Conservation (phyloP, 64 coral and sea anemone species). For the Dendrophyllia cribrosa region DNA sequence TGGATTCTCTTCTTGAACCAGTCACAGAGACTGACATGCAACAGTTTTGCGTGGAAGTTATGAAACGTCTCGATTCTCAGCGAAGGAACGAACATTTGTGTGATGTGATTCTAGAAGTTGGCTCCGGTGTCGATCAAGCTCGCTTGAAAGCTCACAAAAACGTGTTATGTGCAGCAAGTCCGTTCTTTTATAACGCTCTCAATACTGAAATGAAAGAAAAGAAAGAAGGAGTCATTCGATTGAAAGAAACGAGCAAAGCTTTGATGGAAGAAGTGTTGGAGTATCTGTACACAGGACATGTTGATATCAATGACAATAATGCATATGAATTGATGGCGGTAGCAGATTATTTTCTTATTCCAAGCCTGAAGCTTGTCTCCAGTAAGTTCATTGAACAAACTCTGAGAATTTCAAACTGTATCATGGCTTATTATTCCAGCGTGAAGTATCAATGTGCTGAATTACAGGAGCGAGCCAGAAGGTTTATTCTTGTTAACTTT, state of each 20-base stretch:
- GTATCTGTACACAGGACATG: conserved; percentile 46
- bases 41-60: too few relatives aligned
- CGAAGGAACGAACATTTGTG: too few relatives aligned
- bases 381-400: conserved; percentile 5
- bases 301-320: conserved; percentile 4
- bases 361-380: neutral
- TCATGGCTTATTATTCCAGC: neutral
- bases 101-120: too few relatives aligned
- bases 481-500: conserved; percentile 16
- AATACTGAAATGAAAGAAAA: neutral
- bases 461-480: neutral
- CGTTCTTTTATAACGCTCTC: too few relatives aligned
- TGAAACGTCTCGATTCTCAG: too few relatives aligned
- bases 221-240: too few relatives aligned
- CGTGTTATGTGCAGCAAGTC: too few relatives aligned
- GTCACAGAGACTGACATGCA: neutral
- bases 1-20: neutral
- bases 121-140: too few relatives aligned
- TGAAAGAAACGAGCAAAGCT: too few relatives aligned
- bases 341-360: conserved; percentile 41
- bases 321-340: conserved; percentile 34
- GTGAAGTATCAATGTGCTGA: neutral
- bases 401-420: conserved; percentile 1
- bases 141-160: too few relatives aligned
- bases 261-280: neutral